Evolutionary conservation across 2,888 invertebrate genomes (phyloP), one percentile per base, ranked within the genome.

Genomic region (Rhaphigaster nebulosa): DNA sequence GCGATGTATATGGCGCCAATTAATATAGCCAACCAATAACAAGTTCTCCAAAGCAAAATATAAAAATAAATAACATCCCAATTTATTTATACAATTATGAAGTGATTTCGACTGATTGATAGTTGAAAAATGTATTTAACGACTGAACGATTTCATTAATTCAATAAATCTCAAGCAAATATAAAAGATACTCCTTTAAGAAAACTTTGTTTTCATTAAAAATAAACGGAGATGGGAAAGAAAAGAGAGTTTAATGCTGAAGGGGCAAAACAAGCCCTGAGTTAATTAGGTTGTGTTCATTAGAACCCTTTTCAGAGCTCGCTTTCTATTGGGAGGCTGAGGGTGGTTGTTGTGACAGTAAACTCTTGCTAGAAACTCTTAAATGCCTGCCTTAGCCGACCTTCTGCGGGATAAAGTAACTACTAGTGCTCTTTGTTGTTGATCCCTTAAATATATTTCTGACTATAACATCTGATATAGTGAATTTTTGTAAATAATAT

Each of bases 211-310:
- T 76, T 76, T 76, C 34, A 76, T 76, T 76, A 76, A 76, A 76
- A 76, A 76, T 76, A 76, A 76, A 76, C 18, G 70, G 23, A 26
- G 38, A 38, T 20, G 10, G 70, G 6, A 1, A 70, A 65, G 65
- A 65, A 65, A 65, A 76, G 70, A 38, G 70, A 76, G 70, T 76
- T 76, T 76, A 76, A 76, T 38, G 70, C 70, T 38, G 70, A 76
- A 38, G 70, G 70, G 38, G 38, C 70, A 18, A 84, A 84, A 84
- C 84, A 84, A n/a, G 84, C 1, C 15, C 84, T 45, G 41, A 45
- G 84, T 50, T 84, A 84, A 84, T 84, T 84, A 84, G 84, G 41
- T 84, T 84, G 84, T 84, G 45, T 84, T 84, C 84, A 84, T 84
- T 84, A 84, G 84, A n/a, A 45, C 45, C 84, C 84, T 84, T 84